Evolutionary conservation across 2,113 vertebrate species (phyloP), one percentile per base, ranked within the genome.

Genomic region (Ancistrus triradiatus): DNA sequence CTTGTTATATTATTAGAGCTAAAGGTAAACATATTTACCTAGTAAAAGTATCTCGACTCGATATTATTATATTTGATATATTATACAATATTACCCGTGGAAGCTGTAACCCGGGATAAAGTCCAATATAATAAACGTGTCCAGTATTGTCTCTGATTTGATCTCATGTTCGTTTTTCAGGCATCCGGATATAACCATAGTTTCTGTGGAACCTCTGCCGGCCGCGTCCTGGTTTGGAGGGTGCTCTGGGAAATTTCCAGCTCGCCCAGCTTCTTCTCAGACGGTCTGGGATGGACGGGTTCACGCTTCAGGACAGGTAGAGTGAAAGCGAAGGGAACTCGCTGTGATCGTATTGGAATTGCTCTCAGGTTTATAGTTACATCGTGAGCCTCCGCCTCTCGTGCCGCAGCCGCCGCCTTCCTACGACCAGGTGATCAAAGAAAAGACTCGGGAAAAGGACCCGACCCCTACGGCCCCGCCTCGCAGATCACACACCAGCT

Each of bases 341-440:
- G n/a, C n/a, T n/a, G n/a, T n/a, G n/a, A n/a, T n/a, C n/a, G n/a
- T n/a, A n/a, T n/a, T n/a, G n/a, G n/a, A n/a, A n/a, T n/a, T n/a
- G n/a, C n/a, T n/a, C n/a, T n/a, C n/a, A n/a, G n/a, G n/a, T n/a
- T n/a, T n/a, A n/a, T n/a, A n/a, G n/a, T n/a, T n/a, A n/a, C 27
- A 27, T 6, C 3, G 67, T 24, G 8, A 6, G 13, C 59, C 42
- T 56, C 19, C 1, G 38, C 74, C 71, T 71, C 64, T 67, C 80
- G 0, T 83, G 74, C 84, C 85, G 69, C 68, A 92, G 92, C 90
- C 84, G 70, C 93, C 94, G 4, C 93, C 92, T n/a, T 93, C 93
- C 6, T 97, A 95, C 68, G 91, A 97, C 66, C 93, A 96, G 86
- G 94, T 96, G 82, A 93, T 97, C 80, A 89, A 92, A 84, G 93